These are phyloP conservation scores for Melanostoma mellinum DNA, from an alignment of 2,888 invertebrate genomes.

Conservation along the genomic window DNA sequence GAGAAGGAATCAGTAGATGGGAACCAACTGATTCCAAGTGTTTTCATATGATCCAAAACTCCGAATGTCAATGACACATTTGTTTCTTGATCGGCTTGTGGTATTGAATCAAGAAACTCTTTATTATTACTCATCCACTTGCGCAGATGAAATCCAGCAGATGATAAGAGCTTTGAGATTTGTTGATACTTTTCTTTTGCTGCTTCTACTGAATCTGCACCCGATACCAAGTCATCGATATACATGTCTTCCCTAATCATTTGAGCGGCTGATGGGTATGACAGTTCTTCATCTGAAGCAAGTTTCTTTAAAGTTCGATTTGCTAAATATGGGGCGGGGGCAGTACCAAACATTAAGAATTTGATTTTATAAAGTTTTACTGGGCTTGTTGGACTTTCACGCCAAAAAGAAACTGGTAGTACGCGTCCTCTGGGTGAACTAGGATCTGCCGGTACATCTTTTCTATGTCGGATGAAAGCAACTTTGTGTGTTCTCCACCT, in stretches of 20 bases:
- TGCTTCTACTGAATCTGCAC: not conserved
- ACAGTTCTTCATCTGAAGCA: too few relatives aligned
- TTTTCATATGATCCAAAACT: not conserved
- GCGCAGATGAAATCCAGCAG: slow-evolving; percentile 1
- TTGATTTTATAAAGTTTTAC: not conserved
- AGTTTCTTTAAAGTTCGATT: not conserved
- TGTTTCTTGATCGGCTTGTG: not conserved
- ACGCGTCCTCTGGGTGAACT: too few relatives aligned
- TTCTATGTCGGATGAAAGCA: slow-evolving; percentile 17
- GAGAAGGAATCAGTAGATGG: not conserved
- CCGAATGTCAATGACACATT: not conserved
- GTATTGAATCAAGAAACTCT: not conserved
- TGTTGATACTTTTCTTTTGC: slow-evolving; percentile 15
- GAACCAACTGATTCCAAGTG: not conserved
- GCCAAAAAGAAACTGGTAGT: not conserved
- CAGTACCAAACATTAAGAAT: not conserved
- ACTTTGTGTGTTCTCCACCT: slow-evolving; percentile 13
- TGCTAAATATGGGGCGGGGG: not conserved
- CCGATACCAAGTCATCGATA: not conserved
- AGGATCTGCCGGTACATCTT: not conserved
- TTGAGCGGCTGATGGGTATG: not conserved
- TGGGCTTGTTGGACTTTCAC: not conserved
- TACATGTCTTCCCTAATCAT: not conserved
- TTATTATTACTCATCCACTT: slow-evolving; percentile 2
- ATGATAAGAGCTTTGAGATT: not conserved